A percentile compares a stretch with the other conserved stretches of the same genome.
Evolutionary conservation across 1,140 invertebrate species (phyloP).

Genomic region (Drosophila lacteicornis): DNA sequence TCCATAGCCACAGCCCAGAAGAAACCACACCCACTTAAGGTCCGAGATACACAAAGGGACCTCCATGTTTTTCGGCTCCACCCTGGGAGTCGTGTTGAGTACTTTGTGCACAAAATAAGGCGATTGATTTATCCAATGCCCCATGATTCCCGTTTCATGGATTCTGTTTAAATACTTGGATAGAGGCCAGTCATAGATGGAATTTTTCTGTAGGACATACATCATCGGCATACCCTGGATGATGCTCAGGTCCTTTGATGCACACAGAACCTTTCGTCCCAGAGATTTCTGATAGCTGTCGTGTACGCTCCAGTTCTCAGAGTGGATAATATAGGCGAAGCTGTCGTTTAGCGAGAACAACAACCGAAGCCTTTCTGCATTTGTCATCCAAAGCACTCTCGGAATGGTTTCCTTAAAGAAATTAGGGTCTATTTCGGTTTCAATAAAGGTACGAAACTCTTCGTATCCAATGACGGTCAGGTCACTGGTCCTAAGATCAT

Average conservation of each 20-base stretch:
- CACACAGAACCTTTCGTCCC: neutral
- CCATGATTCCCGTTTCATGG: neutral
- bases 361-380: fast-evolving
- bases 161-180: neutral
- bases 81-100: neutral
- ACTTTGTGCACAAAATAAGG: neutral
- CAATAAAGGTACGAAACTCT: neutral
- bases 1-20: slow-evolving; percentile 20
- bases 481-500: slow-evolving; percentile 40
- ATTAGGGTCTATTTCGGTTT: neutral
- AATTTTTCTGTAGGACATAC: slow-evolving; percentile 7
- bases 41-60: slow-evolving; percentile 2
- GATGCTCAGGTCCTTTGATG: neutral
- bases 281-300: neutral
- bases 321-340: neutral
- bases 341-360: slow-evolving; percentile 6
- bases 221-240: neutral
- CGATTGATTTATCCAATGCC: neutral
- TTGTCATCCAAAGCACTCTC: neutral
- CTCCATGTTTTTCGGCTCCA: neutral
- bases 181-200: slow-evolving; percentile 6
- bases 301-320: neutral
- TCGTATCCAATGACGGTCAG: neutral
- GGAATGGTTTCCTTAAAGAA: neutral
- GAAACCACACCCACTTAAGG: slow-evolving; percentile 20